Conservation (phyloP, 1,140 invertebrate genomes). For the Chrysoperla carnea region DNA sequence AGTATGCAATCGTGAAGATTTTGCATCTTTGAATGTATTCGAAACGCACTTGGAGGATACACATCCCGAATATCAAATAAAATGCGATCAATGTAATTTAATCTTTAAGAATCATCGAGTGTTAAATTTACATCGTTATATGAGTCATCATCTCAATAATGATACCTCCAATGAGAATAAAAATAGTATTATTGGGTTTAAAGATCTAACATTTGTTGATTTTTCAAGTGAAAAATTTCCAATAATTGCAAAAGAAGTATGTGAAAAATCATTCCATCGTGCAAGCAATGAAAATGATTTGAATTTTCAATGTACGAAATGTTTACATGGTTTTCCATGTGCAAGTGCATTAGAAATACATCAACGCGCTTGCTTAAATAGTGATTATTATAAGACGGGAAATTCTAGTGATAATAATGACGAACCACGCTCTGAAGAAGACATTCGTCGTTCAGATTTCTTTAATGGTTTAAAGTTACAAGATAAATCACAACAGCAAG, state of each 20-base stretch:
- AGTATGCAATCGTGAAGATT: constrained; percentile 40
- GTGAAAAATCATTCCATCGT: constrained; percentile 47
- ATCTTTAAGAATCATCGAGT: constrained; percentile 50
- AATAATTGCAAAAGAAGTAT: constrained; percentile 50
- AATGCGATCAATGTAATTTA: constrained; percentile 49
- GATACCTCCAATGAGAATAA: constrained; percentile 10
- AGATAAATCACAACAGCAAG: constrained; percentile 31
- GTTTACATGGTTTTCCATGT: constrained; percentile 56
- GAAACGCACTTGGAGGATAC: constrained; percentile 51
- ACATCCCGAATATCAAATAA: constrained; percentile 47
- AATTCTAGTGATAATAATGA: constrained; percentile 9
- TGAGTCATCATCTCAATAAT: constrained; percentile 30
- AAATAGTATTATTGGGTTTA: constrained; percentile 34
- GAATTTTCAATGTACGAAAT: constrained; percentile 52
- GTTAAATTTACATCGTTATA: constrained; percentile 44
- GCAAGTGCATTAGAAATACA: constrained; percentile 49
- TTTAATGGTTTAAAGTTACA: constrained; percentile 62
- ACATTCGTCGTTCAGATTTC: constrained; percentile 52
- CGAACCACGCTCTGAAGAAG: constrained; percentile 26
- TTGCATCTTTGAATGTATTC: constrained; percentile 33
- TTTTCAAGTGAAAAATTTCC: constrained; percentile 63
- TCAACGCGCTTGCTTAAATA: constrained; percentile 30
- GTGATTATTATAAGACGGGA: constrained; percentile 12
- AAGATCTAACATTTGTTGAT: constrained; percentile 60
- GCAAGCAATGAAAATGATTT: constrained; percentile 34